These are phyloP conservation scores for Grapholita molesta DNA, from an alignment of 1,140 invertebrate genomes.

Conservation along the genomic window DNA sequence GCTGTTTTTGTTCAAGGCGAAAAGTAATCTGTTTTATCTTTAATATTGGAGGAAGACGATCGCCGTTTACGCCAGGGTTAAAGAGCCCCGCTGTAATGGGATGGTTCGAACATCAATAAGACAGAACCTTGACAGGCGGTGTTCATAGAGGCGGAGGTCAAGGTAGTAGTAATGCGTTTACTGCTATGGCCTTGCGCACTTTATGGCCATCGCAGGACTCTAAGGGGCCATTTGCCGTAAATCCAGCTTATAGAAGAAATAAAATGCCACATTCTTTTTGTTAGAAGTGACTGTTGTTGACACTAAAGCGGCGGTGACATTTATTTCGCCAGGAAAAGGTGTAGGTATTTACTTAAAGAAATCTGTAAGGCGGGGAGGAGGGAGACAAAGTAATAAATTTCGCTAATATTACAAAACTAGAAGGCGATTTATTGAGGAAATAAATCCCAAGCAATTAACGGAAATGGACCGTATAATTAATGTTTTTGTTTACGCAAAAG, in stretches of 20 bases:
- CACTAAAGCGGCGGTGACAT: not conserved
- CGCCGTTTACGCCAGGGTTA: slow-evolving; percentile 34
- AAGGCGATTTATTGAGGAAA: slow-evolving; percentile 16
- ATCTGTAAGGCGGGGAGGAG: not conserved
- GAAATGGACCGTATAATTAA: slow-evolving; percentile 21
- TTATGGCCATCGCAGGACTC: slow-evolving; percentile 48
- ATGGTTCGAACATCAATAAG: slow-evolving; percentile 40
- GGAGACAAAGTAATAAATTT: not conserved
- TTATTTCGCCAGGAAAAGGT: not conserved
- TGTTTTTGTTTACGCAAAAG: slow-evolving; percentile 14
- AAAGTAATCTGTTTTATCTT: slow-evolving; percentile 34
- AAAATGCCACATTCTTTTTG: slow-evolving; percentile 17
- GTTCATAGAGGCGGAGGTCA: slow-evolving; percentile 41
- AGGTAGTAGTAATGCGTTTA: slow-evolving; percentile 53
- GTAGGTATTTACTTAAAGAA: not conserved
- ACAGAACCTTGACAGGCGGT: slow-evolving; percentile 42
- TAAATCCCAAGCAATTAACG: slow-evolving; percentile 20
- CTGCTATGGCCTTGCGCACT: slow-evolving; percentile 41
- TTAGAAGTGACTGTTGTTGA: not conserved
- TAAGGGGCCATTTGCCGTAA: slow-evolving; percentile 33
- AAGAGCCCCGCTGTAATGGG: slow-evolving; percentile 30
- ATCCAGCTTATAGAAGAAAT: slow-evolving; percentile 17
- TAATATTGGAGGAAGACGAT: slow-evolving; percentile 36
- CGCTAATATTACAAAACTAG: slow-evolving; percentile 13
- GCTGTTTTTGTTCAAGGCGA: slow-evolving; percentile 15